Evolutionary conservation across 2,113 vertebrate species (phyloP).

Genomic region (Lipophrys pholis): DNA sequence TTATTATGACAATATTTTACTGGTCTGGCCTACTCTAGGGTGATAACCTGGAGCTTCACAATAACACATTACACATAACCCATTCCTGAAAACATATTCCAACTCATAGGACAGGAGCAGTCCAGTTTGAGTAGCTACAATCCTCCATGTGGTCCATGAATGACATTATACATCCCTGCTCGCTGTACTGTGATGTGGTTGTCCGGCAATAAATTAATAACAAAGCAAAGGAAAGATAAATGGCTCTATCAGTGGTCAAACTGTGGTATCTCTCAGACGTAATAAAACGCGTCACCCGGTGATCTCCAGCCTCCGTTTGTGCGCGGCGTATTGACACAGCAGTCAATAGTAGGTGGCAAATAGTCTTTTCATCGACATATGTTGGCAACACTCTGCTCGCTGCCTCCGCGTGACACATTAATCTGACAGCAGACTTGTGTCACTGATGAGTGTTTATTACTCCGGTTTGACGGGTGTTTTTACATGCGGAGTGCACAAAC

Average conservation of each 20-base stretch:
- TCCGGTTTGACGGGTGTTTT: constrained; percentile 8
- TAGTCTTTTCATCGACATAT: constrained; percentile 15
- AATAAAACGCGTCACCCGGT: neutral
- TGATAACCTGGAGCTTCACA: too few relatives aligned
- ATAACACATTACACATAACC: too few relatives aligned
- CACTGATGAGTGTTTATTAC: neutral
- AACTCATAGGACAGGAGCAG: too few relatives aligned
- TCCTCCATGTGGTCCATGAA: too few relatives aligned
- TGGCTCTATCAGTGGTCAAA: constrained; percentile 45
- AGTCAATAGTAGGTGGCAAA: constrained; percentile 49
- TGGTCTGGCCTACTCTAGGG: too few relatives aligned
- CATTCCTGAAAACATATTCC: too few relatives aligned
- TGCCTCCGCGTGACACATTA: neutral
- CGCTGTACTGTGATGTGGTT: neutral
- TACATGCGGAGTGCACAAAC: constrained; percentile 17
- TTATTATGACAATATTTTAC: too few relatives aligned
- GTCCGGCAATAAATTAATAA: constrained; percentile 11
- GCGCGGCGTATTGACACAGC: constrained; percentile 51
- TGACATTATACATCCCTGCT: too few relatives aligned
- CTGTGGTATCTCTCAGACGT: constrained; percentile 8
- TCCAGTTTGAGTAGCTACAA: too few relatives aligned
- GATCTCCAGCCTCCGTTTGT: constrained; percentile 12
- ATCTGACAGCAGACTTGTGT: constrained; percentile 4
- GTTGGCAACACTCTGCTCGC: neutral
- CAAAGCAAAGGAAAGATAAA: constrained; percentile 7